Evolutionary conservation across 1,140 invertebrate genomes (phyloP).

Genomic region (Sitodiplosis mosellana): DNA sequence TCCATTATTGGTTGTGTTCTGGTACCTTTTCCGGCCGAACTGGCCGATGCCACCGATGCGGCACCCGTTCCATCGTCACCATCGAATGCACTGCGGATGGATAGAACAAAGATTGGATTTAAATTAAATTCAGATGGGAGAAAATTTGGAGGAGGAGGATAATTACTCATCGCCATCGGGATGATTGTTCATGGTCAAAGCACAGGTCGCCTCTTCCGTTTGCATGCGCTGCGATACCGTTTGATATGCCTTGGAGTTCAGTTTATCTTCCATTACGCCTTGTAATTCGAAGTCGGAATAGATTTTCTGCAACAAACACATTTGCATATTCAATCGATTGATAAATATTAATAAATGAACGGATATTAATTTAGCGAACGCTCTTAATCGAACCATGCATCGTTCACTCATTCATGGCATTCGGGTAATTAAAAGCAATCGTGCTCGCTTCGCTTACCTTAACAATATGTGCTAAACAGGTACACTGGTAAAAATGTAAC

Average conservation of each 20-base stretch:
- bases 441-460: constrained; percentile 68
- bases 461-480: constrained; percentile 87
- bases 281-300: constrained; percentile 98
- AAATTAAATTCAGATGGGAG: background rate
- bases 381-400: too few relatives aligned
- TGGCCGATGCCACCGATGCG: constrained; percentile 39
- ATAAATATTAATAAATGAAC: too few relatives aligned
- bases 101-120: too few relatives aligned
- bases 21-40: constrained; percentile 10
- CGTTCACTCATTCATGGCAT: too few relatives aligned
- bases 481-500: constrained; percentile 91
- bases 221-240: constrained; percentile 83
- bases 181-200: constrained; percentile 61
- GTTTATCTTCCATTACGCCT: constrained; percentile 92
- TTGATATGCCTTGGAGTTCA: constrained; percentile 96
- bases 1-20: background rate
- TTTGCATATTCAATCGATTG: background rate
- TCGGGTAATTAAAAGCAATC: too few relatives aligned
- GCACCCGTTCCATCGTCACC: constrained; percentile 42
- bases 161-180: constrained; percentile 36
- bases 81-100: constrained; percentile 13
- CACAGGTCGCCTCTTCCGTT: constrained; percentile 90
- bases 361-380: too few relatives aligned
- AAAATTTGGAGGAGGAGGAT: background rate
- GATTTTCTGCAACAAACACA: constrained; percentile 61